phyloP scores from a whole-genome alignment of 2,113 vertebrate species.

The Fregata magnificens region DNA sequence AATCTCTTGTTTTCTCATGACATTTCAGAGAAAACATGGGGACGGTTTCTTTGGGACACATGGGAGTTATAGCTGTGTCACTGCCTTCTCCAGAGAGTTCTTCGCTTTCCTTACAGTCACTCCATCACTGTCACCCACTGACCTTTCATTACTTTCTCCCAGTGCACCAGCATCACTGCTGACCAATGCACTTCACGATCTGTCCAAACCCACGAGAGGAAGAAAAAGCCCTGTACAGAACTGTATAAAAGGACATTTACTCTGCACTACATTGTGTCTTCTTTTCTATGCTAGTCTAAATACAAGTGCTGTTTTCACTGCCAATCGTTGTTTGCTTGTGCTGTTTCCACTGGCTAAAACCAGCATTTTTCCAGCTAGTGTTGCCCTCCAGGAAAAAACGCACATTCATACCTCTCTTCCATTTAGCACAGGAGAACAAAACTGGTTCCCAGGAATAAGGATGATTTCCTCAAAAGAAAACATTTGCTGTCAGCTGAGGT shows the following conservation, averaged over 20 bases:
- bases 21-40: slow-evolving; percentile 34
- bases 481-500: slow-evolving; percentile 46
- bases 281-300: slow-evolving; percentile 37
- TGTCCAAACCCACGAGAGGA: neutral
- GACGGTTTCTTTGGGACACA: neutral
- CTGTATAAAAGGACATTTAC: slow-evolving; percentile 22
- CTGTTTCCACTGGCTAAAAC: slow-evolving; percentile 49
- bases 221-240: neutral
- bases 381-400: slow-evolving; percentile 49
- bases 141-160: slow-evolving; percentile 48
- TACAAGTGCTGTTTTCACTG: slow-evolving; percentile 39
- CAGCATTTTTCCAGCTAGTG: slow-evolving; percentile 31
- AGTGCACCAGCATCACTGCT: slow-evolving; percentile 13
- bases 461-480: slow-evolving; percentile 32
- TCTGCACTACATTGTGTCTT: slow-evolving; percentile 13
- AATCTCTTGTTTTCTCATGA: slow-evolving; percentile 52
- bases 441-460: slow-evolving; percentile 35
- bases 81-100: slow-evolving; percentile 34
- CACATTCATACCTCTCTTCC: slow-evolving; percentile 28
- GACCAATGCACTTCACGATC: neutral
- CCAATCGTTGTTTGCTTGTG: slow-evolving; percentile 31
- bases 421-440: slow-evolving; percentile 11
- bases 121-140: slow-evolving; percentile 22
- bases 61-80: slow-evolving; percentile 13
- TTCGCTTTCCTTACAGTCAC: neutral